Base-by-base conservation (phyloP, 2,797 vertebrate genomes). In the Tapera naevia region DNA sequence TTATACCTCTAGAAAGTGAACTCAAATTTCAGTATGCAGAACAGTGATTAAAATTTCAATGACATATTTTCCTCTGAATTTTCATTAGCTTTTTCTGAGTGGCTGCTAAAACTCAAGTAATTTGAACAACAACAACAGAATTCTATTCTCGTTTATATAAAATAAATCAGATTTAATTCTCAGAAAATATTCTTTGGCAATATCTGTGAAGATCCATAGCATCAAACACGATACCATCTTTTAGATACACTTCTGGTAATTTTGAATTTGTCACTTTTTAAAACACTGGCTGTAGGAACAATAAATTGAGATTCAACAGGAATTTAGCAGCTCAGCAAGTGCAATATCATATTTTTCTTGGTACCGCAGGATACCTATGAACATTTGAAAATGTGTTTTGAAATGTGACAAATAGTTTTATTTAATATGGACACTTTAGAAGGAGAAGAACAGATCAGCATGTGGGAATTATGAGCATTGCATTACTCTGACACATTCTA, bases 361-460 rank as follows among this genome's bases (percentile, higher is more conserved):
- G 61, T 92, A 51, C 69, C 9, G 6, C 86, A 91, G 89, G 73
- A 85, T 65, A 91, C 43, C 50, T 84, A 43, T 79, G 86, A 96
- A 91, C 45, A 81, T 91, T 94, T 94, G 78, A 90, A 97, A 95
- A 94, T 93, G 56, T 71, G 64, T 89, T 94, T 91, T 94, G 66
- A 94, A 94, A 93, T 81, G 71, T 94, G 74, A 79, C 61, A 94
- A 87, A 81, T 84, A 94, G 35, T 86, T 96, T 78, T 95, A 95
- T 95, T 91, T 95, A 97, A 93, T 93, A 80, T 57, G 81, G 85
- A 50, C 54, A 67, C 54, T 78, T 94, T 71, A 86, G 91, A 93
- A 93, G 92, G 60, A 79, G 71, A 94, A 95, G 70, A 96, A 83
- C 61, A 30, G 79, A 95, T 91, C 90, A 96, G 73, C 83, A 94